Evolutionary conservation across 2,888 invertebrate species (phyloP), one percentile per base, ranked within the genome.

Genomic region (Hecatera dysodea): DNA sequence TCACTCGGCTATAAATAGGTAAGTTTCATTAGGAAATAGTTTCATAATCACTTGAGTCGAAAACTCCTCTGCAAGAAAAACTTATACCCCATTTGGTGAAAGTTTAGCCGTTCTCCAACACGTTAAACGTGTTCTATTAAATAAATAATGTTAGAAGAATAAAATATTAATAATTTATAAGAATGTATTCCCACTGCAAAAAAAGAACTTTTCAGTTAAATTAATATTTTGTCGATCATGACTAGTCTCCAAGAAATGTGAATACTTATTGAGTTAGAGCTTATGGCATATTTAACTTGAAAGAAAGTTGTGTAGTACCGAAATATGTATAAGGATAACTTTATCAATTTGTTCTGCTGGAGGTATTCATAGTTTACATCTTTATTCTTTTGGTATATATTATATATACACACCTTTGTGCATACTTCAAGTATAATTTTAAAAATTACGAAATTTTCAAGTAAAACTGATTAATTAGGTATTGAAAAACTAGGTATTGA

Each of bases 271-370:
- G 59, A 65, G 59, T 83, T 64, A 56, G 19, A 57, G 56, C 67
- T 67, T 75, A 46, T 36, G 50, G 52, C 8, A 68, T 67, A 80
- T 71, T 71, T 72, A 67, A 69, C 67, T 80, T 69, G n/a, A 67
- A 55, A 61, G 39, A 70, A 81, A 83, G 59, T 80, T 76, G 69
- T 64, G 64, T 62, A 44, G 48, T 65, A 64, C 65, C 57, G 50
- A 76, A 82, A 82, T 70, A 66, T 67, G 72, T n/a, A n/a, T n/a
- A 66, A 59, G 46, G 46, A 65, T 76, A 81, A 83, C 83, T 81
- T 83, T 81, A 83, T 72, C 83, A 83, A 81, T 83, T 80, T 83
- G 65, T 72, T 72, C 68, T 63, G 53, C 61, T 53, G 24, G n/a
- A 59, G 64, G 55, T 60, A 48, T 66, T 66, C 60, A 63, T 67